Evolutionary conservation across 2,888 invertebrate genomes (phyloP).

Genomic region (Perizoma flavofasciatum): DNA sequence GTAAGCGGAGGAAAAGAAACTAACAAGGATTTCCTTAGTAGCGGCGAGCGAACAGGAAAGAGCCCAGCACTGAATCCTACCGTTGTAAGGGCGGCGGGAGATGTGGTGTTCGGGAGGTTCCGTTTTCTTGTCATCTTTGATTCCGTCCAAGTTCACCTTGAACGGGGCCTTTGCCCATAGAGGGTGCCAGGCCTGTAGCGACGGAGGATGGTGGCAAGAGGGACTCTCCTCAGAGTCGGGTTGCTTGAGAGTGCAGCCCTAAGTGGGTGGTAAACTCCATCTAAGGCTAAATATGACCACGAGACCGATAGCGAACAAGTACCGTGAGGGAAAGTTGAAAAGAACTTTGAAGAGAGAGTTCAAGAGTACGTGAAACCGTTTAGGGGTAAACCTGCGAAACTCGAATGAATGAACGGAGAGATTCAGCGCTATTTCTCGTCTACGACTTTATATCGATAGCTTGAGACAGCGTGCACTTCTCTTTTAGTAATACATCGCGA

Average conservation of each 20-base stretch:
- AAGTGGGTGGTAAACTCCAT: too few relatives aligned
- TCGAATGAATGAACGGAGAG: slow-evolving; percentile 48
- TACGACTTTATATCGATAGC: slow-evolving; percentile 46
- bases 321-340: too few relatives aligned
- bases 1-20: slow-evolving; percentile 89
- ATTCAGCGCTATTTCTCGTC: slow-evolving; percentile 52
- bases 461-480: slow-evolving; percentile 54
- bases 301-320: too few relatives aligned
- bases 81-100: slow-evolving; percentile 51
- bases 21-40: slow-evolving; percentile 60
- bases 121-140: background rate
- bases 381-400: too few relatives aligned
- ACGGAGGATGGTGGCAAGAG: too few relatives aligned
- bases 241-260: too few relatives aligned
- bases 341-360: too few relatives aligned
- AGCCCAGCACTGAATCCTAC: slow-evolving; percentile 68
- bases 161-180: slow-evolving; percentile 78
- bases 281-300: too few relatives aligned
- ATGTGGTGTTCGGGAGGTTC: background rate
- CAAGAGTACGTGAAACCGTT: too few relatives aligned
- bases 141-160: slow-evolving; percentile 55
- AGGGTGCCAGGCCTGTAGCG: slow-evolving; percentile 81
- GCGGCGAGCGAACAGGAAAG: too few relatives aligned
- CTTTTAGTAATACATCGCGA: slow-evolving; percentile 42
- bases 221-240: too few relatives aligned